Base-by-base conservation (phyloP, 2,113 vertebrate genomes). In the Scomber colias region DNA sequence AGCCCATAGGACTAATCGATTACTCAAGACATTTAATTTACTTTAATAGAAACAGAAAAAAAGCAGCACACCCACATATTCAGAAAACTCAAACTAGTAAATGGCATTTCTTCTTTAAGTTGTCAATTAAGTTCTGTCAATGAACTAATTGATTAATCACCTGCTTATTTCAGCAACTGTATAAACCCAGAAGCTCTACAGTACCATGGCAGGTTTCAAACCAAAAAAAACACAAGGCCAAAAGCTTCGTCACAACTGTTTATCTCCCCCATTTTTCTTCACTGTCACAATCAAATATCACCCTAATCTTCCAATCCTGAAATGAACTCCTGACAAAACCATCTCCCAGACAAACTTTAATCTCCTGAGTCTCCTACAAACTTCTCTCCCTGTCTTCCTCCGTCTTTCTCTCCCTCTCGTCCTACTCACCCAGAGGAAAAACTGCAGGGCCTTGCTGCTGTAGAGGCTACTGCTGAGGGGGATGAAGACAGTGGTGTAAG, bases 351-450 rank as follows among this genome's bases (percentile, higher is more conserved):
- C 5, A 12, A 30, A 17, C 21, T 67, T 60, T 19, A 45, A 54
- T 54, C 40, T n/a, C 21, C 40, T 61, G 5, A 11, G 1, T 44
- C n/a, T 11, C 45, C 19, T 45, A 5, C n/a, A 30, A 49, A 49
- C 65, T 16, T 49, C 53, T 66, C 60, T 72, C 9, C 61, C 48
- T 68, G 27, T 75, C 27, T 65, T 11, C 12, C 50, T 24, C 35
- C 12, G 11, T 54, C 53, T n/a, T 17, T 27, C 48, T 51, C 30
- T 61, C 62, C 24, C 71, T 77, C 63, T 72, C 17, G 1, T 67
- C 62, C 84, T 64, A 95, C 90, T 46, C 93, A 95, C 93, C 95
- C 95, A 96, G 35, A 96, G 89, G 78, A 95, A 96, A 88, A 95
- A 96, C 66, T 56, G 78, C 88, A 96, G 89, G 17, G 96, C 95